Conservation (phyloP, 2,888 invertebrate species). For the Papilio gigon region DNA sequence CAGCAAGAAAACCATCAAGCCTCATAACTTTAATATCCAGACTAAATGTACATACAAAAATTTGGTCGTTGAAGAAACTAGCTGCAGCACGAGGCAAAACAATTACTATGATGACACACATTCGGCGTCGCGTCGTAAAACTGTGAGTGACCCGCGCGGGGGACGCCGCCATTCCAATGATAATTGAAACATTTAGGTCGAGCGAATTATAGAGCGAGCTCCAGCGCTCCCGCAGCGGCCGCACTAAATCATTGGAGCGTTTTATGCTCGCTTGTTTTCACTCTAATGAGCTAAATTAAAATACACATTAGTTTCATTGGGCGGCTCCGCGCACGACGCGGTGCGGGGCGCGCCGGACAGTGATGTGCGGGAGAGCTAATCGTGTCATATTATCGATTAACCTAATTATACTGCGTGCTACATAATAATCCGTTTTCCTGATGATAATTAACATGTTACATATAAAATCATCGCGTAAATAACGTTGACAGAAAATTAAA, state of each 20-base stretch:
- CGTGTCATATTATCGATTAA: conserved; percentile 19
- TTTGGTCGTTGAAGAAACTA: not conserved
- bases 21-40: not conserved
- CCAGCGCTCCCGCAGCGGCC: conserved; percentile 34
- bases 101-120: conserved; percentile 12
- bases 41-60: not conserved
- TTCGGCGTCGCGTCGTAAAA: conserved; percentile 12
- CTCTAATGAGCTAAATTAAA: conserved; percentile 40
- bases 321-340: conserved; percentile 8
- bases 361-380: conserved; percentile 9
- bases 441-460: not conserved
- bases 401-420: not conserved
- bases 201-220: conserved; percentile 34
- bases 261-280: conserved; percentile 38
- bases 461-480: not conserved
- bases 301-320: conserved; percentile 31
- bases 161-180: conserved; percentile 19
- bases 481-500: not conserved
- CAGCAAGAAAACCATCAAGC: not conserved
- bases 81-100: not conserved
- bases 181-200: conserved; percentile 39
- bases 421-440: not conserved
- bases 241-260: conserved; percentile 34
- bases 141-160: conserved; percentile 23
- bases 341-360: conserved; percentile 8